Evolutionary conservation across 2,797 vertebrate species (phyloP).

Genomic region (Acanthurus leucopareius): DNA sequence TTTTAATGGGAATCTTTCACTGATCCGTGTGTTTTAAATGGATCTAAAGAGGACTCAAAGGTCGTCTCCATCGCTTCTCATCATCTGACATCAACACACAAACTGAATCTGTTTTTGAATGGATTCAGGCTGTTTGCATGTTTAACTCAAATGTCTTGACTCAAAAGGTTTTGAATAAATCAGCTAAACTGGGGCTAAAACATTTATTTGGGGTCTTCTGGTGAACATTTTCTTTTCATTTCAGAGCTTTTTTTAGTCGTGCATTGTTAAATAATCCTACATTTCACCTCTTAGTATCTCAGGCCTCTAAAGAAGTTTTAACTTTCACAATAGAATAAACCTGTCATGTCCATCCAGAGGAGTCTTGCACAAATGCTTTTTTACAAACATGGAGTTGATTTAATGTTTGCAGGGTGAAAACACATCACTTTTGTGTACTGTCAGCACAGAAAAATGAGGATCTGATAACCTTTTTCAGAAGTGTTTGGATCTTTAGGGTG

Average conservation of each 20-base stretch:
- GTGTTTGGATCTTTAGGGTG: constrained; percentile 17
- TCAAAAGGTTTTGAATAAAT: constrained; percentile 2
- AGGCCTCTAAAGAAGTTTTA: neutral
- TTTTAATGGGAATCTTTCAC: neutral
- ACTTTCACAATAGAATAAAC: constrained; percentile 10
- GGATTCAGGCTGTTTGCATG: neutral
- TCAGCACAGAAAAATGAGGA: constrained; percentile 4
- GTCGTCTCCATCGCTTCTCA: neutral
- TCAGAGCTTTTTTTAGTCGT: neutral
- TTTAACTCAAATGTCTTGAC: too few species aligned
- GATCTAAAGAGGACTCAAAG: neutral
- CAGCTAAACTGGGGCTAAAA: neutral
- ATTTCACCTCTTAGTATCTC: neutral
- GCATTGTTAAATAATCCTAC: neutral
- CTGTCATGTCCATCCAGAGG: neutral
- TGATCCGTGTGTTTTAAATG: neutral
- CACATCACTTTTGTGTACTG: neutral
- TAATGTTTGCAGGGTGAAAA: neutral
- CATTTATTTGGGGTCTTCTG: neutral
- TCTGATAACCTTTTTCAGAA: constrained; percentile 3
- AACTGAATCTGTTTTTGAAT: constrained; percentile 10
- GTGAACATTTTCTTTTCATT: neutral
- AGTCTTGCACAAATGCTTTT: constrained; percentile 23
- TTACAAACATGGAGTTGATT: constrained; percentile 24
- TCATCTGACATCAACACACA: neutral